Evolutionary conservation across 2,888 invertebrate genomes (phyloP), one percentile per base, ranked within the genome.

Genomic region (Chirona hameri): DNA sequence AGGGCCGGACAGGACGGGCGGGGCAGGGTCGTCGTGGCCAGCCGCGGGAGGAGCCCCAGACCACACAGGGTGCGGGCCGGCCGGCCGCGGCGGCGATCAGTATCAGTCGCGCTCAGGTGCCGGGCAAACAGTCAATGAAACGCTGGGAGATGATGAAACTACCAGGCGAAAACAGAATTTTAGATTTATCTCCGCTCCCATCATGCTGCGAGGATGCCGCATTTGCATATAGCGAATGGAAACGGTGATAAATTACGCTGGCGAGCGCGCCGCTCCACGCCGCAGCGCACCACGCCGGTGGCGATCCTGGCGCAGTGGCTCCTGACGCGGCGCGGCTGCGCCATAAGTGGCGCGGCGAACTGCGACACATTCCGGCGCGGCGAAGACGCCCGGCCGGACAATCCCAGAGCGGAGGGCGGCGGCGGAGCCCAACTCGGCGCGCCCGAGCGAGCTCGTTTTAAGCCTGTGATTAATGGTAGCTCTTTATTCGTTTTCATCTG

Each of bases 111-210:
- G 18, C 31, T 10, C 72, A 72, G 72, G 72, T 72, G 31, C 72
- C 72, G 31, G 5, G 31, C 72, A 31, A 65, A 65, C 76, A 76
- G 76, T 46, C 76, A 46, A 76, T 46, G 76, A 76, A 76, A 76
- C 18, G 76, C 76, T 46, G 76, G 9, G 24, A 27, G 39, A 76
- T 46, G 76, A 76, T 21, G 24, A 76, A 76, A 76, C 76, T n/a
- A 76, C 39, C 46, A 76, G 46, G 76, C 76, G 76, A 76, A 76
- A 76, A 76, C 76, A 76, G 46, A 76, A n/a, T 76, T 76, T 39
- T 72, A 1, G 31, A 31, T 31, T 29, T 72, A 72, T 72, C 72
- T 31, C 31, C 31, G 72, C 31, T 18, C 31, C 72, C 72, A 31
- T 31, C 72, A 14, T 14, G 72, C 72, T 72, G 72, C 1, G 76